phyloP scores from a whole-genome alignment of 2,888 invertebrate genomes.

The Alloscopus bannaensis region DNA sequence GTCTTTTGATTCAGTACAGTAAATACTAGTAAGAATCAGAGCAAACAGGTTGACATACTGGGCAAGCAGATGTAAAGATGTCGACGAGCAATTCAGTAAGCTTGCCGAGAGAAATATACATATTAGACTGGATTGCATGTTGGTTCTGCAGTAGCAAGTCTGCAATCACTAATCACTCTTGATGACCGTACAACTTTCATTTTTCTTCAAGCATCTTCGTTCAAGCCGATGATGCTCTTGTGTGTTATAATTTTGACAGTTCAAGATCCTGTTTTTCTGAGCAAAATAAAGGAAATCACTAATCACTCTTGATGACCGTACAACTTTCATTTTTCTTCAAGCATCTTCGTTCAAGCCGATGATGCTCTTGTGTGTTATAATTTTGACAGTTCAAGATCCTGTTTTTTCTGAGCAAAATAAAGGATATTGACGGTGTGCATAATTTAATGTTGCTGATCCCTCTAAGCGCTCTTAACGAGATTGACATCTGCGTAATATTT shows the following conservation, averaged over 20 bases:
- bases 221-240: slow-evolving; percentile 3
- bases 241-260: too few relatives aligned
- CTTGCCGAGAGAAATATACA: neutral
- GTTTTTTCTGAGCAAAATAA: neutral
- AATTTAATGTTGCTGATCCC: too few relatives aligned
- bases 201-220: neutral
- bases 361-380: neutral
- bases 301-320: neutral
- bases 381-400: slow-evolving; percentile 22
- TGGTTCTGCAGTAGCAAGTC: neutral
- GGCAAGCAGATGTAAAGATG: neutral
- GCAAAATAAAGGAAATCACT: neutral
- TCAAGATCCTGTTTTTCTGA: neutral
- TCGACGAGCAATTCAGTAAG: neutral
- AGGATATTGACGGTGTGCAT: too few relatives aligned
- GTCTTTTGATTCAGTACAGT: slow-evolving; percentile 1
- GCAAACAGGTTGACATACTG: slow-evolving; percentile 22
- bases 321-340: slow-evolving; percentile 22
- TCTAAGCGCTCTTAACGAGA: too few relatives aligned
- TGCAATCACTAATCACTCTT: neutral
- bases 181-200: slow-evolving; percentile 14
- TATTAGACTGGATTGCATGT: neutral
- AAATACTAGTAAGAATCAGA: too few relatives aligned
- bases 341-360: slow-evolving; percentile 15
- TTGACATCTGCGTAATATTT: too few relatives aligned